Evolutionary conservation across 2,113 vertebrate genomes (phyloP).

Genomic region (Heloderma charlesbogerti): DNA sequence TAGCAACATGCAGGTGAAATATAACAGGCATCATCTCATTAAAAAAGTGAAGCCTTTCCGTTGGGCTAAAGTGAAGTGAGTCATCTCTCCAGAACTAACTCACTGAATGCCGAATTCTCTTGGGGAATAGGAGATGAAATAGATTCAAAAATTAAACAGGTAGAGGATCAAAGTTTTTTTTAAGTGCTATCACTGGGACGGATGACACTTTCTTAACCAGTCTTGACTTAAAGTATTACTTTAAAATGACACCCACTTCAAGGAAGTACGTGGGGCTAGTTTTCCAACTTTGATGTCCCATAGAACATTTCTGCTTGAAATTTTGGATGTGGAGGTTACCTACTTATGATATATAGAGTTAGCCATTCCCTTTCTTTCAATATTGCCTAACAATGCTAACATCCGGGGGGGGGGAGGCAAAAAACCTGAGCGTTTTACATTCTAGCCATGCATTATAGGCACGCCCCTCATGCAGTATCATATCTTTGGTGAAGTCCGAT

Average conservation of each 20-base stretch:
- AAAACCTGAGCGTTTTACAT: accelerated
- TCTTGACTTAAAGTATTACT: not conserved
- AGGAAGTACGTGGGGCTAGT: not conserved
- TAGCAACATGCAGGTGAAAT: slow-evolving; percentile 22
- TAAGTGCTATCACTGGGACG: not conserved
- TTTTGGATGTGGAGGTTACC: not conserved
- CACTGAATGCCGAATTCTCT: not conserved
- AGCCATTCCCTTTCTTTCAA: not conserved
- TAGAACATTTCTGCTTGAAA: not conserved
- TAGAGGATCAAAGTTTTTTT: no score
- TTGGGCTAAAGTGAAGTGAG: slow-evolving; percentile 36
- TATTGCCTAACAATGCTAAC: not conserved
- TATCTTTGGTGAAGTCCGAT: accelerated
- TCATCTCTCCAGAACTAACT: not conserved
- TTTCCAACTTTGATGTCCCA: not conserved
- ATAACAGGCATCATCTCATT: not conserved
- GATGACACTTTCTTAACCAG: not conserved
- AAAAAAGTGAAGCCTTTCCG: not conserved
- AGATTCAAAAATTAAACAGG: slow-evolving; percentile 10
- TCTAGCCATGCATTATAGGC: not conserved
- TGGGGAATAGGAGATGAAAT: slow-evolving; percentile 15
- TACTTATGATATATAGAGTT: not conserved
- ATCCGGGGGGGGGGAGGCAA: not conserved
- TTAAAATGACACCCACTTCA: not conserved
- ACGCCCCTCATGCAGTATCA: not conserved